Conservation (phyloP, 2,797 vertebrate genomes). For the Remorina albescens region DNA sequence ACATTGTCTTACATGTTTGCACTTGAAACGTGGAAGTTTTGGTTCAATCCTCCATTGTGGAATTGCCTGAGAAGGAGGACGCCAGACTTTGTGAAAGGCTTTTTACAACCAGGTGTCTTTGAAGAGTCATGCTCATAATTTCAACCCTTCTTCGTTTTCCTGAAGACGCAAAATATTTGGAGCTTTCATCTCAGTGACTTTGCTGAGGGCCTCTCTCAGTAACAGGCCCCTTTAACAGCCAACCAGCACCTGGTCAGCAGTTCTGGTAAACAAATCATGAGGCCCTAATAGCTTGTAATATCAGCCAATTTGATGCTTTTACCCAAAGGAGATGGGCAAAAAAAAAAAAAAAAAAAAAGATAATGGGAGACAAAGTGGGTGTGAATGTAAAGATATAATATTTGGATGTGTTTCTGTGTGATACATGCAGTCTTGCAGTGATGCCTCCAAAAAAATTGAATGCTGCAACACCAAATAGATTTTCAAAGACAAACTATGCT, state of each 20-base stretch:
- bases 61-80: constrained; percentile 42
- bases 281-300: constrained; percentile 65
- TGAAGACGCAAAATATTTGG: constrained; percentile 19
- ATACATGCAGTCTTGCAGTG: not conserved
- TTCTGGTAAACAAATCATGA: constrained; percentile 74
- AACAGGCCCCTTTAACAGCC: constrained; percentile 53
- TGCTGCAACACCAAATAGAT: not conserved
- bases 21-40: constrained; percentile 20
- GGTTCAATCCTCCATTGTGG: constrained; percentile 33
- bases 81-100: constrained; percentile 46
- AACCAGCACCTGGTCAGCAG: constrained; percentile 55
- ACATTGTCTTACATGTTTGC: constrained; percentile 15
- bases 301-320: constrained; percentile 71
- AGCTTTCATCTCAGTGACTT: constrained; percentile 77
- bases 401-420: not conserved
- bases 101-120: constrained; percentile 59
- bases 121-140: constrained; percentile 62
- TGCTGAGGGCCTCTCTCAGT: constrained; percentile 50
- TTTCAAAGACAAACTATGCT: not conserved
- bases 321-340: constrained; percentile 30
- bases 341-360: constrained; percentile 8
- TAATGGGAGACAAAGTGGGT: constrained; percentile 7
- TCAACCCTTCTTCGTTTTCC: constrained; percentile 29
- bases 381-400: not conserved
- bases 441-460: too few relatives aligned